Percentiles rank a stretch among this genome's conserved stretches.
Conservation (phyloP, 2,113 vertebrate genomes). For the Phyllostomus hastatus region DNA sequence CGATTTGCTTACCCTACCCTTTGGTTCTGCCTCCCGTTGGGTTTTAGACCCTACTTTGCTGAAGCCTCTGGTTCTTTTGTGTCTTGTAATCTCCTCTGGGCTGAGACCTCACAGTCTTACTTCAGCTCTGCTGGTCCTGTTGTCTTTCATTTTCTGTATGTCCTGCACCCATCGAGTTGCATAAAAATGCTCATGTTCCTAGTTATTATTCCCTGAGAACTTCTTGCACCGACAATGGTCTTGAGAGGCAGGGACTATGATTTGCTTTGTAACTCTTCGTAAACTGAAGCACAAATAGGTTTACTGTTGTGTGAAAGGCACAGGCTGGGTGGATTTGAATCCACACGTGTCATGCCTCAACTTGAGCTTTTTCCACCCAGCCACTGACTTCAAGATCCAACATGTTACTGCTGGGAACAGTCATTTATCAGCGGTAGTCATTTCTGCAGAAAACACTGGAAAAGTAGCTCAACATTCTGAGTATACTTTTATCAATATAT, state of each 20-base stretch:
- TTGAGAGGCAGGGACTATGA: not conserved
- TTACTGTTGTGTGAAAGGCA: not conserved
- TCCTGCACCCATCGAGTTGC: not conserved
- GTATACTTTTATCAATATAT: not conserved
- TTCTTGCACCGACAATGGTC: not conserved
- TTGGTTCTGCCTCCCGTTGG: not conserved
- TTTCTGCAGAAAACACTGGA: not conserved
- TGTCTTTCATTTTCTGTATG: not conserved
- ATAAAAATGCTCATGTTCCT: not conserved
- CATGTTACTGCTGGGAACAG: not conserved
- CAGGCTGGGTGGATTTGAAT: not conserved
- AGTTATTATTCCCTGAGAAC: not conserved
- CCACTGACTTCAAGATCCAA: not conserved
- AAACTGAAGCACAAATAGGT: not conserved
- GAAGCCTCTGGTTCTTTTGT: not conserved
- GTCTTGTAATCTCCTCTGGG: not conserved
- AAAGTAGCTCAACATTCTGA: not conserved
- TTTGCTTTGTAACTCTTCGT: not conserved
- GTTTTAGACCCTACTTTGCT: too few relatives aligned
- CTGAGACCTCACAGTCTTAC: not conserved
- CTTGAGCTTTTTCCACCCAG: not conserved
- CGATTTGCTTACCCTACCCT: not conserved
- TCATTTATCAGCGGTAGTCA: not conserved
- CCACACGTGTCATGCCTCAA: not conserved
- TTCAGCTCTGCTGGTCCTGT: not conserved